Percentiles rank a stretch among this genome's conserved stretches.
Evolutionary conservation across 2,113 vertebrate genomes (phyloP).

Genomic region (Anoplopoma fimbria): DNA sequence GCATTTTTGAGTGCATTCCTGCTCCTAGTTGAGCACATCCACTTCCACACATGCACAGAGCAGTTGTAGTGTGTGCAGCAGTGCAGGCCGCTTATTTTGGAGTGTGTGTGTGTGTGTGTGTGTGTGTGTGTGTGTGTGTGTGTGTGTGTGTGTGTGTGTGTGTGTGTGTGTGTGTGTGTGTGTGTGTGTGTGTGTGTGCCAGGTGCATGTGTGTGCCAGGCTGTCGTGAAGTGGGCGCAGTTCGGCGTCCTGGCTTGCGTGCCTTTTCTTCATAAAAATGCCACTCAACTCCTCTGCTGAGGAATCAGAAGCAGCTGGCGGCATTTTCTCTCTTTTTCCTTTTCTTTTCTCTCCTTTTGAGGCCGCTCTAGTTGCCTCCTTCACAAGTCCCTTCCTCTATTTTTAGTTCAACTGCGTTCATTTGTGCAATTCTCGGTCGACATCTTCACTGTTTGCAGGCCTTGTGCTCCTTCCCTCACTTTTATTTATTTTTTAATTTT

Average conservation of each 20-base stretch:
- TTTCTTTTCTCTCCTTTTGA: constrained; percentile 57
- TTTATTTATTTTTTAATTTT: background rate
- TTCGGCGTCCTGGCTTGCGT: constrained; percentile 64
- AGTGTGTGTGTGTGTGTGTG: constrained; percentile 26
- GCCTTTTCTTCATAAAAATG: constrained; percentile 81
- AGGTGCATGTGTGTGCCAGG: constrained; percentile 3
- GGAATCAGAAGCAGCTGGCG: constrained; percentile 81
- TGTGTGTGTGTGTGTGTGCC: constrained; percentile 15
- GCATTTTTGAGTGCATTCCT: constrained; percentile 70
- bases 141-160: background rate
- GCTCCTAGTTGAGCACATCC: constrained; percentile 29
- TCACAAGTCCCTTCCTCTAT: constrained; percentile 53
- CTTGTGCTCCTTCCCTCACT: constrained; percentile 33
- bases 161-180: constrained; percentile 27
- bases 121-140: constrained; percentile 31
- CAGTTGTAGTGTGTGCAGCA: constrained; percentile 34
- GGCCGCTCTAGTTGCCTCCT: constrained; percentile 53
- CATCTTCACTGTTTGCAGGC: constrained; percentile 42
- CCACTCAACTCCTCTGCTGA: constrained; percentile 75
- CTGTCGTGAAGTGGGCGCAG: constrained; percentile 60
- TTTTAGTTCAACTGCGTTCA: constrained; percentile 59
- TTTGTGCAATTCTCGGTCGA: constrained; percentile 46
- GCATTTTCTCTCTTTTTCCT: constrained; percentile 54
- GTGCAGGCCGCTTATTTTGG: constrained; percentile 35
- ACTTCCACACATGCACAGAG: constrained; percentile 26